Evolutionary conservation across 2,113 vertebrate species (phyloP), one percentile per base, ranked within the genome.

Genomic region (Syngnathus floridae): DNA sequence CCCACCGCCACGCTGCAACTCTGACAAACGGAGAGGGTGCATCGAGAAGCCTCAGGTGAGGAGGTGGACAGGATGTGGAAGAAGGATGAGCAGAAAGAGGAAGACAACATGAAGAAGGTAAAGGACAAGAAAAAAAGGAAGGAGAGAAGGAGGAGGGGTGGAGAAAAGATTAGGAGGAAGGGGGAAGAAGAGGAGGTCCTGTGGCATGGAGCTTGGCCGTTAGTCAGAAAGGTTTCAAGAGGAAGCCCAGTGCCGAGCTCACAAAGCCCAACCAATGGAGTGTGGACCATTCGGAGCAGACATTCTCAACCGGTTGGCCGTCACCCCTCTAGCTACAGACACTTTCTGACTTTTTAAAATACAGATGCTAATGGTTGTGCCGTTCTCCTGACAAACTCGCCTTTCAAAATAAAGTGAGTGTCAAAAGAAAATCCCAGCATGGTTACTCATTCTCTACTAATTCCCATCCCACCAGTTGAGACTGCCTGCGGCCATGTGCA

Each of bases 191-290:
- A 46, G 26, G 26, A 3, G 6, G 51, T 41, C 46, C 40, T 38
- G 61, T 19, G 26, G 21, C 52, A 38, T 54, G 7, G 75, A 64
- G 55, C 54, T 48, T 46, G 48, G 65, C 49, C 11, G 13, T 72
- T 73, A 65, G 67, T 54, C 56, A 67, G 36, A 70, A 74, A 59
- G 49, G 49, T 74, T 46, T 43, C 26, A 38, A 40, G 37, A 58
- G 17, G 62, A 60, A 66, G 70, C 22, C 65, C n/a, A 41, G 57
- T 31, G 21, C 45, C 14, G 19, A 71, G 60, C 49, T 21, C 8
- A 4, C 21, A 63, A 72, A 59, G 40, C 35, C 17, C 12, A 36
- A 16, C 26, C 26, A 3, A 3, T 26, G 21, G 51, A 5, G 51
- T 22, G 12, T 68, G 63, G 51, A 74, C 37, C 37, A 22, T 40